These are phyloP conservation scores for Buathra laborator DNA, from an alignment of 2,888 invertebrate species.

Conservation along the genomic window DNA sequence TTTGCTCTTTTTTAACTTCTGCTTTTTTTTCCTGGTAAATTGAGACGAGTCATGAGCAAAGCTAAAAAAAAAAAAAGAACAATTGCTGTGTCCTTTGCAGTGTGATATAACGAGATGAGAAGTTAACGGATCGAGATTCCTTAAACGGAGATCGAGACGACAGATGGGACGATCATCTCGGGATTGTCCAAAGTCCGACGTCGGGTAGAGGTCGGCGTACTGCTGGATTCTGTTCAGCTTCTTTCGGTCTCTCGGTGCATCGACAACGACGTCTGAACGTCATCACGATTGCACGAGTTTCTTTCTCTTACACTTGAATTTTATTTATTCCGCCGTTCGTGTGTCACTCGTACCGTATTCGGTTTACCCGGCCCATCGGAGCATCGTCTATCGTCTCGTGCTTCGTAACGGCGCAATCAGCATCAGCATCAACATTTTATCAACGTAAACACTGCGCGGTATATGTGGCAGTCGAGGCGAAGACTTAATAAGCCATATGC, in stretches of 20 bases:
- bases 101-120: neutral
- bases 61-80: neutral
- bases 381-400: neutral
- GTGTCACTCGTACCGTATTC: constrained; percentile 3
- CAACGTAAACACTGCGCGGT: neutral
- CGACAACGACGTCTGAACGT: constrained; percentile 4
- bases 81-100: too few species aligned
- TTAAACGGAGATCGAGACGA: constrained; percentile 42
- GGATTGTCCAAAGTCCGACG: constrained; percentile 14
- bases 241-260: neutral
- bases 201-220: constrained; percentile 46
- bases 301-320: neutral
- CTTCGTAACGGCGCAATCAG: constrained; percentile 16
- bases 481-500: neutral
- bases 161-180: constrained; percentile 21
- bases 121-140: constrained; percentile 58
- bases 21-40: neutral
- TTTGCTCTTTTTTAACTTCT: neutral
- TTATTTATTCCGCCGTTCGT: constrained; percentile 14
- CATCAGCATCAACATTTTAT: neutral
- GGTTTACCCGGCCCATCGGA: neutral
- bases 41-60: neutral
- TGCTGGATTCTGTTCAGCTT: constrained; percentile 37
- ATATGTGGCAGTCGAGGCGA: neutral
- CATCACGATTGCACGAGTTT: neutral